phyloP scores from a whole-genome alignment of 2,797 vertebrate genomes.

The Hoplostethus atlanticus region DNA sequence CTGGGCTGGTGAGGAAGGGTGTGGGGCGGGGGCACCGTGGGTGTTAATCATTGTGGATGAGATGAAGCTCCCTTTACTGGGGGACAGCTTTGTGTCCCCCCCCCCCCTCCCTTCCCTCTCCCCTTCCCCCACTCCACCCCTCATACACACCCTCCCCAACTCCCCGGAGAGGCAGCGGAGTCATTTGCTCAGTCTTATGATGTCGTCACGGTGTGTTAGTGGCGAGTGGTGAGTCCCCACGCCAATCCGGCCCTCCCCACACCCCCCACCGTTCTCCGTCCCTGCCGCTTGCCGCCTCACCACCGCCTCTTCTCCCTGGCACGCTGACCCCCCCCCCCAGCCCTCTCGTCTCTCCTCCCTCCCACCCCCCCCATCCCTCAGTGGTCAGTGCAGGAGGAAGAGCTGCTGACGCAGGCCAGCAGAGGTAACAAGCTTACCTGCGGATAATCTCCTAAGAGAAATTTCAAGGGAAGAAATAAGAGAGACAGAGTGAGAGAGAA shows the following conservation, averaged over 20 bases:
- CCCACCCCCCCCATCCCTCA: conserved; percentile 55
- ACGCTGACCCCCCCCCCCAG: conserved; percentile 41
- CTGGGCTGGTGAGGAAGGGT: conserved; percentile 1
- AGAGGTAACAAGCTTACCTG: conserved; percentile 89
- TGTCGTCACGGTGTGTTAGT: conserved; percentile 87
- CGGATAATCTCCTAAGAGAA: conserved; percentile 88
- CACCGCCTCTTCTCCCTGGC: conserved; percentile 36
- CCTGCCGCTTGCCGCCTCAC: conserved; percentile 24
- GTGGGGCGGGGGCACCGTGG: neutral
- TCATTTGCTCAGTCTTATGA: conserved; percentile 88
- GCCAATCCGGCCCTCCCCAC: conserved; percentile 51
- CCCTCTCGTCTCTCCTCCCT: conserved; percentile 27
- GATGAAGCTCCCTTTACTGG: conserved; percentile 57
- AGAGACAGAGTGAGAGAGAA: conserved; percentile 41
- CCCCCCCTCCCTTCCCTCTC: neutral
- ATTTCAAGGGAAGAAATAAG: conserved; percentile 84
- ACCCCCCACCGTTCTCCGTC: conserved; percentile 22
- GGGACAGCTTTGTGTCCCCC: conserved; percentile 66
- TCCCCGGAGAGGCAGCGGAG: conserved; percentile 78
- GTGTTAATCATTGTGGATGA: conserved; percentile 29
- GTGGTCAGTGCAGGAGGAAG: conserved; percentile 82
- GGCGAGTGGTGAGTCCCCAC: conserved; percentile 65
- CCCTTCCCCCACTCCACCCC: conserved; percentile 17
- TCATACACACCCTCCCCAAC: conserved; percentile 39
- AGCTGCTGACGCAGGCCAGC: conserved; percentile 87